Evolutionary conservation across 2,797 vertebrate genomes (phyloP).

Genomic region (Tokudaia muenninki): DNA sequence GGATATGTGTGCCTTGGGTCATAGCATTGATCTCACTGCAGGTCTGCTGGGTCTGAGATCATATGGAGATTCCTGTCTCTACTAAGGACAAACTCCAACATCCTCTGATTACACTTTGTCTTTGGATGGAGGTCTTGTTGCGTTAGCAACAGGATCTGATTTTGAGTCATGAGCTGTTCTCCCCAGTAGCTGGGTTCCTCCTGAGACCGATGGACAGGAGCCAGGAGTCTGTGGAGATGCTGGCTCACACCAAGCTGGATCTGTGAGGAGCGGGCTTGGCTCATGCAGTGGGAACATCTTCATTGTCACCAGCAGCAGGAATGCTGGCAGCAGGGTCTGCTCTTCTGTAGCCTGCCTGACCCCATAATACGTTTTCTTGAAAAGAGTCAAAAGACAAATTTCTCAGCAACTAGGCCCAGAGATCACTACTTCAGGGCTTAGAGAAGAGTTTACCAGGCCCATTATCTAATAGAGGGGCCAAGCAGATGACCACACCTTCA

Average conservation of each 20-base stretch:
- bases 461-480: background rate
- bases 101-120: background rate
- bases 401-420: background rate
- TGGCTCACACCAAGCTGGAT: background rate
- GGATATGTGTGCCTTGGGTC: background rate
- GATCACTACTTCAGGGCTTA: background rate
- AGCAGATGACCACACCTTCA: fast-evolving
- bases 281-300: background rate
- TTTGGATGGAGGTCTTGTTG: slow-evolving; percentile 28
- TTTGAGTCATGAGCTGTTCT: slow-evolving; percentile 63
- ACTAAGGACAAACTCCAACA: background rate
- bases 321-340: background rate
- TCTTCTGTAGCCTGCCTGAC: background rate
- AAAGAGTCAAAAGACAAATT: background rate
- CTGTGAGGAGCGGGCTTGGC: slow-evolving; percentile 52
- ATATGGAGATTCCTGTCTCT: background rate
- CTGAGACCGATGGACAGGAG: slow-evolving; percentile 44
- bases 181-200: background rate
- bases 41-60: background rate
- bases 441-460: background rate
- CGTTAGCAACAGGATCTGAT: slow-evolving; percentile 22
- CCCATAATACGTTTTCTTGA: background rate
- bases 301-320: slow-evolving; percentile 27
- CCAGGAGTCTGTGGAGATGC: slow-evolving; percentile 62
- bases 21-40: background rate